phyloP scores from a whole-genome alignment of 2,888 invertebrate species.

The Synergus japonicus region DNA sequence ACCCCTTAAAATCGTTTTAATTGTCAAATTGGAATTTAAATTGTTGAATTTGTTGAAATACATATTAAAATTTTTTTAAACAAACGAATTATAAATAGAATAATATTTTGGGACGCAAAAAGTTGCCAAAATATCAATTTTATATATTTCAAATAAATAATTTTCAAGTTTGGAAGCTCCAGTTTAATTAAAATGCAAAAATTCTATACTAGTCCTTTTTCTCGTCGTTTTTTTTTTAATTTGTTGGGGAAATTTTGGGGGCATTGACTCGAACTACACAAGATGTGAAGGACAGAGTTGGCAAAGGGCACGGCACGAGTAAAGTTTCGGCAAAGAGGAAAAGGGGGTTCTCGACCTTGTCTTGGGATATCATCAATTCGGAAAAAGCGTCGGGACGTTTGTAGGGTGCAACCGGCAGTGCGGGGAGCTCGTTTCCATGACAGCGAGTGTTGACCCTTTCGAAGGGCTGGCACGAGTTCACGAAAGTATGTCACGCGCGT shows the following conservation, averaged over 20 bases:
- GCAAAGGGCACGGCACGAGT: conserved; percentile 31
- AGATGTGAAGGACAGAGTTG: conserved; percentile 8
- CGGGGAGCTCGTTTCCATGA: conserved; percentile 67
- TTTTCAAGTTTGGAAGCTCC: no score
- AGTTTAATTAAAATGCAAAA: no score
- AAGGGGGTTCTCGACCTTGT: conserved; percentile 30
- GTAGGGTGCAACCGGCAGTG: conserved; percentile 46
- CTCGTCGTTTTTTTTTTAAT: neutral
- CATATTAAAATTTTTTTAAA: no score
- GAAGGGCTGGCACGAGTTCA: conserved; percentile 63
- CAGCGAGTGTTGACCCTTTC: conserved; percentile 74
- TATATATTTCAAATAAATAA: no score
- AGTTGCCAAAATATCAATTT: no score
- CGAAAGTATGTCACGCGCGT: conserved; percentile 67
- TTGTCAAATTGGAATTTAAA: no score
- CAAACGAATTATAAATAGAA: no score
- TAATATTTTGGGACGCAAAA: no score
- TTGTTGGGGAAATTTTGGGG: neutral
- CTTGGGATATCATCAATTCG: conserved; percentile 41
- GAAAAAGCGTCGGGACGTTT: conserved; percentile 19
- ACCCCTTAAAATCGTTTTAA: no score
- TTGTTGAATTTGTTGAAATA: no score
- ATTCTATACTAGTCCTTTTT: neutral
- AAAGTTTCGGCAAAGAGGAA: conserved; percentile 10
- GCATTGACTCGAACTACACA: neutral